phyloP scores from a whole-genome alignment of 2,888 invertebrate species.

The Drosophila anomalata region DNA sequence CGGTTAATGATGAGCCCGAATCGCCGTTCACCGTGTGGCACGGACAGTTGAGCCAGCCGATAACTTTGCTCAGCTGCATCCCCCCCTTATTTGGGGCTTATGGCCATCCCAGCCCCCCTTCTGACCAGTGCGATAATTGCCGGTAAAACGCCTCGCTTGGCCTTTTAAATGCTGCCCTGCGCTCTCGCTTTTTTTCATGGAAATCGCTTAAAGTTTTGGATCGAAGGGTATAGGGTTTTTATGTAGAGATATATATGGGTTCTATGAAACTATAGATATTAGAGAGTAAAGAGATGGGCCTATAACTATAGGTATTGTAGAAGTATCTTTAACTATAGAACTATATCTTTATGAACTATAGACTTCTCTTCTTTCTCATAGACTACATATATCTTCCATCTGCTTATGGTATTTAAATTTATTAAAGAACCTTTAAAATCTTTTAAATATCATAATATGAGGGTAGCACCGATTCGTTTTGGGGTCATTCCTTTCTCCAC shows the following conservation, averaged over 20 bases:
- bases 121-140: slow-evolving; percentile 74
- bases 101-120: background rate
- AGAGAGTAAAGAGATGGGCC: accelerated
- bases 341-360: no score
- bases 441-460: background rate
- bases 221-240: slow-evolving; percentile 36
- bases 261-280: background rate
- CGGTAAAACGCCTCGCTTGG: slow-evolving; percentile 79
- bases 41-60: slow-evolving; percentile 39
- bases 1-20: slow-evolving; percentile 69
- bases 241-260: background rate
- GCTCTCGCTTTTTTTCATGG: slow-evolving; percentile 35
- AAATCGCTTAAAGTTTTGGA: slow-evolving; percentile 32
- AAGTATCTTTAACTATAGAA: background rate
- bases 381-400: no score
- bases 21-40: slow-evolving; percentile 38
- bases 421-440: background rate
- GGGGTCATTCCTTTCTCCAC: slow-evolving; percentile 10
- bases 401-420: background rate
- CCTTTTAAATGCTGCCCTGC: slow-evolving; percentile 72
- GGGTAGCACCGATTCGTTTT: slow-evolving; percentile 10
- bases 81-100: background rate
- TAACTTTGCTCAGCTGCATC: slow-evolving; percentile 19
- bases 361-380: no score
- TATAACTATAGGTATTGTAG: no score